Evolutionary conservation across 1,140 invertebrate species (phyloP).

Genomic region (Cotesia chilonis): DNA sequence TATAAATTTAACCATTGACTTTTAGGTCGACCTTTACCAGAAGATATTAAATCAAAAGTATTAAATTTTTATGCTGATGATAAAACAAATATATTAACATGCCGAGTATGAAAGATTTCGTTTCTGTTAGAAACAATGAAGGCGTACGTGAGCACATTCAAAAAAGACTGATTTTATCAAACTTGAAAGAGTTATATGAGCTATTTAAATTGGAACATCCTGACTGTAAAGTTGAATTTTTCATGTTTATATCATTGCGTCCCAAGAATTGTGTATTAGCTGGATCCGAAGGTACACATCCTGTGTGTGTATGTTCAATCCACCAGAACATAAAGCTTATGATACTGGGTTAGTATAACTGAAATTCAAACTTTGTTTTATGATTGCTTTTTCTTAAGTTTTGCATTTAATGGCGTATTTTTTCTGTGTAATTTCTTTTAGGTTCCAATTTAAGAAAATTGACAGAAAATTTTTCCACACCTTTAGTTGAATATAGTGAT

Average conservation of each 20-base stretch:
- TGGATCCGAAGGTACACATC: slow-evolving; percentile 22
- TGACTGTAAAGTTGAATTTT: slow-evolving; percentile 28
- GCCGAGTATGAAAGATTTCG: slow-evolving; percentile 3
- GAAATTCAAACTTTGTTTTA: slow-evolving; percentile 10
- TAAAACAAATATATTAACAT: slow-evolving; percentile 25
- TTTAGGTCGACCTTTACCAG: too few relatives aligned
- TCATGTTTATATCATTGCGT: slow-evolving; percentile 25
- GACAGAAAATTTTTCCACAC: too few relatives aligned
- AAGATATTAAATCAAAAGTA: too few relatives aligned
- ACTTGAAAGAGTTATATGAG: slow-evolving; percentile 3
- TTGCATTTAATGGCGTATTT: too few relatives aligned
- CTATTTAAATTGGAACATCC: slow-evolving; percentile 18
- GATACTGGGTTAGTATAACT: slow-evolving; percentile 1
- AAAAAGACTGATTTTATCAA: too few relatives aligned
- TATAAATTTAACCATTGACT: too few relatives aligned
- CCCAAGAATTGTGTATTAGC: slow-evolving; percentile 29
- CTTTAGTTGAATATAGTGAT: too few relatives aligned
- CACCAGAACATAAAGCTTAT: slow-evolving; percentile 13
- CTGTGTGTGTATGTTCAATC: slow-evolving; percentile 2
- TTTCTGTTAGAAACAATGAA: too few relatives aligned
- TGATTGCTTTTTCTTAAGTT: not conserved
- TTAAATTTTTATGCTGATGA: not conserved
- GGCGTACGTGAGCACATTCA: too few relatives aligned
- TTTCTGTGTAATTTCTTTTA: not conserved
- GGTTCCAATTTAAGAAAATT: not conserved